Conservation (phyloP, 2,113 vertebrate species). For the Porphyrio hochstetteri region DNA sequence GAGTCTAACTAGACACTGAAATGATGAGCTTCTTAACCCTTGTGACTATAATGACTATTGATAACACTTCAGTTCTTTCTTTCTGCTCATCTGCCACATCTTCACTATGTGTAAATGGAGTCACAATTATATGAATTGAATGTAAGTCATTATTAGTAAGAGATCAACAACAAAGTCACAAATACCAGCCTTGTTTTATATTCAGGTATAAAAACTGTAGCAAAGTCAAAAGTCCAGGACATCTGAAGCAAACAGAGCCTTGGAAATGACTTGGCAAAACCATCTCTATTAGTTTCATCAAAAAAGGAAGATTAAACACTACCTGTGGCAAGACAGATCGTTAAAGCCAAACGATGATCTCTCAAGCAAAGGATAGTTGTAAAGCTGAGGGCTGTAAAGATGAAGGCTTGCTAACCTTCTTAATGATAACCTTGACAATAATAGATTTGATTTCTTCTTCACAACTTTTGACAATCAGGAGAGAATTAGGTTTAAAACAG, state of each 20-base stretch:
- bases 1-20: neutral
- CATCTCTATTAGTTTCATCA: conserved; percentile 37
- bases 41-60: neutral
- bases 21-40: neutral
- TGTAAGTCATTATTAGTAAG: neutral
- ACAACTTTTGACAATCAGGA: conserved; percentile 49
- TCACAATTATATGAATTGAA: neutral
- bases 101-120: accelerated
- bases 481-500: conserved; percentile 52
- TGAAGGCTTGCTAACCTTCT: conserved; percentile 28
- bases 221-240: conserved; percentile 10
- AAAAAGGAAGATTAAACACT: conserved; percentile 52
- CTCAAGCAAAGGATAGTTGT: conserved; percentile 31
- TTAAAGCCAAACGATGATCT: conserved; percentile 42
- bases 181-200: neutral
- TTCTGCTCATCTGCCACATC: neutral
- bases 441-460: conserved; percentile 59
- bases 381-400: conserved; percentile 61
- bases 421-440: conserved; percentile 58
- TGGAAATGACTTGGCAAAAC: conserved; percentile 35
- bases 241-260: neutral
- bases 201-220: neutral
- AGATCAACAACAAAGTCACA: neutral
- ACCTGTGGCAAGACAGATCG: neutral
- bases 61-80: neutral